Conservation (phyloP, 2,888 invertebrate genomes). For the Dicyrtomina minuta region DNA sequence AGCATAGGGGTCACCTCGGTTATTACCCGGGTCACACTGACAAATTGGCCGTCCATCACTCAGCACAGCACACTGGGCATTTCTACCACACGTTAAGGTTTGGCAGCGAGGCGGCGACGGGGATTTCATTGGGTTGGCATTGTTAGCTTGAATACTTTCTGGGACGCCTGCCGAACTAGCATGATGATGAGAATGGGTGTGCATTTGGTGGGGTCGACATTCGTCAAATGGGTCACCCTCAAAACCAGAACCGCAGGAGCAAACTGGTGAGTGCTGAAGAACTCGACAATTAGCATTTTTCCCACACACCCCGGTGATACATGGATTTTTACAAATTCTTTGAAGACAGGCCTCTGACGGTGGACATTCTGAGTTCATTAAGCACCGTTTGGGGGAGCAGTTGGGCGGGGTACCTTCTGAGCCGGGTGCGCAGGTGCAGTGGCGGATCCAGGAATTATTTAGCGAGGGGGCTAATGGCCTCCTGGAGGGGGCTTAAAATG, state of each 20-base stretch:
- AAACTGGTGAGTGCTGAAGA: slow-evolving; percentile 53
- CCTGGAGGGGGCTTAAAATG: no score
- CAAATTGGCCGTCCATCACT: slow-evolving; percentile 20
- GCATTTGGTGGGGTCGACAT: no score
- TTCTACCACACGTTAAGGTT: slow-evolving; percentile 15
- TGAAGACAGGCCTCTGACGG: slow-evolving; percentile 13
- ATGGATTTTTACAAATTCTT: slow-evolving; percentile 18
- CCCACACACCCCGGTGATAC: slow-evolving; percentile 26
- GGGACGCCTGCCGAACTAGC: no score
- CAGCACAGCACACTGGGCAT: slow-evolving; percentile 17
- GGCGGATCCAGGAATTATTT: no score
- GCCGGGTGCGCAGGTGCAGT: slow-evolving; percentile 21
- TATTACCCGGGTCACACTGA: slow-evolving; percentile 9
- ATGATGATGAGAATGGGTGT: no score
- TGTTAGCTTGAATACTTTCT: no score
- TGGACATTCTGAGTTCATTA: slow-evolving; percentile 4
- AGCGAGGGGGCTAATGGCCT: no score
- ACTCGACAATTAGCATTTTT: slow-evolving; percentile 54
- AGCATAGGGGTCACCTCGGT: slow-evolving; percentile 19
- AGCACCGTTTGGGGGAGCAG: slow-evolving; percentile 1
- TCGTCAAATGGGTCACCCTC: slow-evolving; percentile 29
- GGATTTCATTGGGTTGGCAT: no score
- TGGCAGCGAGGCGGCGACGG: no score
- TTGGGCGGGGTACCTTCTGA: slow-evolving; percentile 22
- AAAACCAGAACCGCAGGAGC: slow-evolving; percentile 22